Evolutionary conservation across 1,140 invertebrate genomes (phyloP), one percentile per base, ranked within the genome.

Genomic region (Chlorops oryzae): DNA sequence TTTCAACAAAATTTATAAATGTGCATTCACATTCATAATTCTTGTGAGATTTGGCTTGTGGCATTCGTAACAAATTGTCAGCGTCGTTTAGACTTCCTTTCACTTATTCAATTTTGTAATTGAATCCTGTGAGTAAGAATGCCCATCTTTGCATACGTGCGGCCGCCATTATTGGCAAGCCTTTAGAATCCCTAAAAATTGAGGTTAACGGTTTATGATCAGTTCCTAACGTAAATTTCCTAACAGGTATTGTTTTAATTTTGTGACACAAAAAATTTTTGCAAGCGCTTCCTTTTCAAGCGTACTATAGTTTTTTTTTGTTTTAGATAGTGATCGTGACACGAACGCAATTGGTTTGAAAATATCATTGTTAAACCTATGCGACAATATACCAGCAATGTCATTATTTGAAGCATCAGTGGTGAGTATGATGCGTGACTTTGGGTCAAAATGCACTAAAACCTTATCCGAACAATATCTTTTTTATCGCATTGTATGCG

Each of bases 141-240:
- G 60, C 56, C 51, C 58, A 62, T 28, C 62, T 28, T 39, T 76
- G 73, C 17, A 66, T 42, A 18, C 59, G 44, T 42, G 46, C 51
- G 13, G 54, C 52, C 12, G 59, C 55, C 42, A 57, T 51, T 17
- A 35, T 24, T 13, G 57, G 55, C 50, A 58, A 51, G 17, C 56
- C 48, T 45, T 59, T 62, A 56, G 62, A 23, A 25, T 47, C 42
- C 7, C 52, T 44, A 37, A 73, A 70, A 40, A 74, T 61, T 18
- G 47, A 35, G n/a, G 63, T 27, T 22, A 78, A 54, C 3, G 75
- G 74, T 40, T 73, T 69, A 50, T 78, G 74, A 48, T 79, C 75
- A 4, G 70, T 79, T 37, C 39, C 13, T 7, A 62, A 10, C 4
- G 41, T 55, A 45, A 58, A 57, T 55, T 55, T 7, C 44, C 44